phyloP scores from a whole-genome alignment of 2,797 vertebrate genomes.

The Paguma larvata region DNA sequence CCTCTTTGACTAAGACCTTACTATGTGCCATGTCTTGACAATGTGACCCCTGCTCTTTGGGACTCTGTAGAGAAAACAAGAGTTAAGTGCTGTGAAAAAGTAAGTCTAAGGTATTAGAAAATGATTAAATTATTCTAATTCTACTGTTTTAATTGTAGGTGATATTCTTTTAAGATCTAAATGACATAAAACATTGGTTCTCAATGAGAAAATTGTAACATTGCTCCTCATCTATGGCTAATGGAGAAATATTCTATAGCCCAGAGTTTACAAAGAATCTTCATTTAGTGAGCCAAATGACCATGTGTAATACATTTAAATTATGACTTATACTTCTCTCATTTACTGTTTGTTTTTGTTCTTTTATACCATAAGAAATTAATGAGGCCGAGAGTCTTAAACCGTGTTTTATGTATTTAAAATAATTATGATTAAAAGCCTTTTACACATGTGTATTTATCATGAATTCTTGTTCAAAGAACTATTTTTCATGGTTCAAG shows the following conservation, averaged over 20 bases:
- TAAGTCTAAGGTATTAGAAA: not conserved
- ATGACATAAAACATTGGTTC: not conserved
- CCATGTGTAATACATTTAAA: slow-evolving; percentile 75
- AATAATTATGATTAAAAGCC: slow-evolving; percentile 82
- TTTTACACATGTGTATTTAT: slow-evolving; percentile 82
- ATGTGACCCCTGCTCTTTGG: not conserved
- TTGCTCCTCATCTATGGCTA: not conserved
- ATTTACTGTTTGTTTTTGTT: slow-evolving; percentile 72
- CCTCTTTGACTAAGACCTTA: not conserved
- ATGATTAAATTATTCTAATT: not conserved
- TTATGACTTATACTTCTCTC: slow-evolving; percentile 75
- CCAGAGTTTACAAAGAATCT: slow-evolving; percentile 41
- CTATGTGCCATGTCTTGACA: no score
- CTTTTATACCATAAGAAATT: slow-evolving; percentile 77
- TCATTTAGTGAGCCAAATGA: slow-evolving; percentile 71
- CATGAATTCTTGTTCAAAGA: slow-evolving; percentile 82
- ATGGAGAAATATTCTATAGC: not conserved
- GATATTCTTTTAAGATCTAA: slow-evolving; percentile 1
- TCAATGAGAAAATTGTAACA: not conserved
- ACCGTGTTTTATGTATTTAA: slow-evolving; percentile 78
- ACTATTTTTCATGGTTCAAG: slow-evolving; percentile 81
- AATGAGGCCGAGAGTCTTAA: slow-evolving; percentile 81
- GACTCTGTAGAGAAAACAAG: not conserved
- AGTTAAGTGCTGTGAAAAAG: not conserved
- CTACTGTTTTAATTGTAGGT: not conserved